A percentile compares a stretch with the other conserved stretches of the same genome.
Evolutionary conservation across 2,113 vertebrate genomes (phyloP).

Genomic region (Trematomus loennbergii): DNA sequence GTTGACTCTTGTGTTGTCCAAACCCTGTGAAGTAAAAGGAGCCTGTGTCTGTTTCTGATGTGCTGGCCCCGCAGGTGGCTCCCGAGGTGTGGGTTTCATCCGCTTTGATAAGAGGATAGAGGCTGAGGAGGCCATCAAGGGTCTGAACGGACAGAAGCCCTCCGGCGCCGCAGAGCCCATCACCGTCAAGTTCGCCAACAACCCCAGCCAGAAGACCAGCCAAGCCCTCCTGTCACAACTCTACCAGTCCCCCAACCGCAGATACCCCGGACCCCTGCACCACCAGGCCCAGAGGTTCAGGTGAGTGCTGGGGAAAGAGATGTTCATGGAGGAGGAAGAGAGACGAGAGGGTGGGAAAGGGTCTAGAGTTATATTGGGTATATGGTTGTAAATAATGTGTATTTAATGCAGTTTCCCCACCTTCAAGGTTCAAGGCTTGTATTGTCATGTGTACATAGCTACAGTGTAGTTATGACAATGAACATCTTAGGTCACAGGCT

Average conservation of each 20-base stretch:
- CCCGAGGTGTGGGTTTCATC: constrained; percentile 99
- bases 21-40: constrained; percentile 81
- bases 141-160: constrained; percentile 99
- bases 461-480: too few relatives aligned
- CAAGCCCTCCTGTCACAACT: constrained; percentile 99
- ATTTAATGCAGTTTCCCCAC: neutral
- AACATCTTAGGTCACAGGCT: too few relatives aligned
- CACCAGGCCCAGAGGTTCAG: constrained; percentile 99
- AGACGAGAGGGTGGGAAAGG: neutral
- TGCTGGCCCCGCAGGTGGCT: constrained; percentile 93
- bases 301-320: constrained; percentile 83
- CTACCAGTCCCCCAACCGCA: constrained; percentile 98
- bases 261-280: constrained; percentile 98
- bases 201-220: constrained; percentile 99
- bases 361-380: neutral
- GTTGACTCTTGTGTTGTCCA: neutral
- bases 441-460: too few relatives aligned
- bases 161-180: constrained; percentile 98
- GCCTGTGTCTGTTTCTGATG: constrained; percentile 81
- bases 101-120: constrained; percentile 99
- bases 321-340: neutral
- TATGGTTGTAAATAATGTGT: neutral
- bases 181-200: constrained; percentile 99
- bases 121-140: constrained; percentile 99
- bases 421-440: constrained; percentile 10